phyloP scores from a whole-genome alignment of 2,797 vertebrate species.

The Acanthornis magna region DNA sequence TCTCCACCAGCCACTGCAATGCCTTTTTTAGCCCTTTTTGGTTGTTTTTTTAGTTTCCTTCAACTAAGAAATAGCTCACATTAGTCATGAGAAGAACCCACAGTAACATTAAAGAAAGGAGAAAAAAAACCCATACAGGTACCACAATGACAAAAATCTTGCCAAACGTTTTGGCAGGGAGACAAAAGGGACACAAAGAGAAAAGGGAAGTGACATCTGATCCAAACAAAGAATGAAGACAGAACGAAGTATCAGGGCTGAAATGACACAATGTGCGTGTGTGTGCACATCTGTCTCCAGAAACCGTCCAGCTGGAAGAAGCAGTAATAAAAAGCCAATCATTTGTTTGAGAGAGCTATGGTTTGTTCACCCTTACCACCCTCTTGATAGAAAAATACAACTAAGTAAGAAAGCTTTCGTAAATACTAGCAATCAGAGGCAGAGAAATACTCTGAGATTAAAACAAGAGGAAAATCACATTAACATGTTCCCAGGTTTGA shows the following conservation, averaged over 20 bases:
- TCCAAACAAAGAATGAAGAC: background rate
- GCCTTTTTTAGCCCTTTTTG: background rate
- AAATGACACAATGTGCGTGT: background rate
- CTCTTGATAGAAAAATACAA: background rate
- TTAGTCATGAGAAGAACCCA: background rate
- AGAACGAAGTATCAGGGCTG: background rate
- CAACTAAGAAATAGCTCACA: background rate
- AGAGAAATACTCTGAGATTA: background rate
- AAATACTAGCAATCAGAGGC: background rate
- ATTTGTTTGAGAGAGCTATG: background rate
- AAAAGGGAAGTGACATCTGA: background rate
- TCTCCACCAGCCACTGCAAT: background rate
- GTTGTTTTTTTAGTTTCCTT: background rate
- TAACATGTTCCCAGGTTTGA: background rate
- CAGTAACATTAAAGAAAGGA: background rate
- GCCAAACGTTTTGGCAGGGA: background rate
- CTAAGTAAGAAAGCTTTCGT: background rate
- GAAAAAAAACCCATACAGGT: background rate
- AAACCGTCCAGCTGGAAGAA: background rate
- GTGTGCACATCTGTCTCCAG: background rate
- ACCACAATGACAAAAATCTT: background rate
- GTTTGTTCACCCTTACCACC: background rate
- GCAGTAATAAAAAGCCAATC: background rate
- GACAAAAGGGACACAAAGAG: background rate
- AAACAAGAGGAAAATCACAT: background rate